phyloP scores from a whole-genome alignment of 1,140 invertebrate species.

The Gryllus bimaculatus region DNA sequence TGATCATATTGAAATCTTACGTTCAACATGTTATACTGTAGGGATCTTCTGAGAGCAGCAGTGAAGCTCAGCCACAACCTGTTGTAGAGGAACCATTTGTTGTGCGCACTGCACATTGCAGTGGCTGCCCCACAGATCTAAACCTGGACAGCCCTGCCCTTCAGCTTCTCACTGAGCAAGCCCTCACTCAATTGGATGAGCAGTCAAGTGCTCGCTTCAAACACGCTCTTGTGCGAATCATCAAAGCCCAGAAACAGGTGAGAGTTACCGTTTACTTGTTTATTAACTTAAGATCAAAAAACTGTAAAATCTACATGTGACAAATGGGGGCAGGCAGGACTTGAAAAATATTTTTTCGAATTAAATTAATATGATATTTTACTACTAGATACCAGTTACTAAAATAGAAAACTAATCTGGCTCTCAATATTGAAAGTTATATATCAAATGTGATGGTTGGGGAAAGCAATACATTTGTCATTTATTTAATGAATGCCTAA shows the following conservation, averaged over 20 bases:
- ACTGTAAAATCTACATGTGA: neutral
- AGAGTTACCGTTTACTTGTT: neutral
- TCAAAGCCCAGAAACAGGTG: constrained; percentile 19
- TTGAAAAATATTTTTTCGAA: no score
- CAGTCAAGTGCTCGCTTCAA: neutral
- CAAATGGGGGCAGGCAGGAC: neutral
- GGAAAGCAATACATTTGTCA: no score
- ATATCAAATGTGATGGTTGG: no score
- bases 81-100: constrained; percentile 14
- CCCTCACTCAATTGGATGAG: constrained; percentile 11
- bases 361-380: no score
- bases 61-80: neutral
- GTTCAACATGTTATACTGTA: neutral
- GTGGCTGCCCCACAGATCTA: constrained; percentile 12
- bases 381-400: no score
- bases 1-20: no score
- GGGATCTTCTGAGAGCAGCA: neutral
- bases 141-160: constrained; percentile 11
- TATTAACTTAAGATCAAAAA: neutral
- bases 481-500: no score
- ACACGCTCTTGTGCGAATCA: constrained; percentile 6
- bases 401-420: no score
- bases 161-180: constrained; percentile 7
- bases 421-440: no score
- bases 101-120: neutral